Base-by-base conservation (phyloP, 2,888 invertebrate genomes). In the Scrobipalpa atriplicella region DNA sequence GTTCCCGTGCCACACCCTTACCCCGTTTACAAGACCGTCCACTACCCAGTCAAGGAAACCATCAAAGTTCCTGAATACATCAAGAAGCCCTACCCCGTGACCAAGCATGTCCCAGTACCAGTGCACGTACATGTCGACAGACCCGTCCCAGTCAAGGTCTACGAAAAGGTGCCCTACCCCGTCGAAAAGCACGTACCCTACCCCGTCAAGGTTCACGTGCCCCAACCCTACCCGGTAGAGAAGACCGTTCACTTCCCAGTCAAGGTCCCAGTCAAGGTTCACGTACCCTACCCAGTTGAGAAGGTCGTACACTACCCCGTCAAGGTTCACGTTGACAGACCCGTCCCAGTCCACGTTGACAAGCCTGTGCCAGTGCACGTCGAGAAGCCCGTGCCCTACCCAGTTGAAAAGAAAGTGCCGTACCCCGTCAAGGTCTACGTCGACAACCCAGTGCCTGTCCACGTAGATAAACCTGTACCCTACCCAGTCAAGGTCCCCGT, bases 381-480 rank as follows among this genome's bases (percentile, higher is more conserved):
- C 0, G 95, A 95, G 75, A 96, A 96, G 80, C 95, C 94, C 65
- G 95, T 96, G 62, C 96, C 96, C 1, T 96, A 96, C 84, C 95
- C 95, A 65, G 95, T 96, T 0, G 95, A 95, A 75, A 96, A 96
- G 84, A 90, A 93, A 63, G 95, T 95, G 58, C 95, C 95, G 56
- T 95, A 95, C 81, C 95, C 95, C 65, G 95, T 96, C 1, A 95
- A 96, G 82, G 94, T 95, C 58, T 93, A 89, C 62, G 93, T 94
- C 43, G 95, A 96, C 60, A 93, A 95, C 78, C 96, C 95, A 54
- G 93, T 96, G 6, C 95, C 96, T 8, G 95, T 95, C 16, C 95
- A 95, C 70, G 96, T 97, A 1, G 96, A 96, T 70, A 96, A 96
- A 81, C 96, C 95, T 51, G 95, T 96, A 72, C 97, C 97, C 38